Evolutionary conservation across 2,888 invertebrate species (phyloP), one percentile per base, ranked within the genome.

Genomic region (Panopea generosa): DNA sequence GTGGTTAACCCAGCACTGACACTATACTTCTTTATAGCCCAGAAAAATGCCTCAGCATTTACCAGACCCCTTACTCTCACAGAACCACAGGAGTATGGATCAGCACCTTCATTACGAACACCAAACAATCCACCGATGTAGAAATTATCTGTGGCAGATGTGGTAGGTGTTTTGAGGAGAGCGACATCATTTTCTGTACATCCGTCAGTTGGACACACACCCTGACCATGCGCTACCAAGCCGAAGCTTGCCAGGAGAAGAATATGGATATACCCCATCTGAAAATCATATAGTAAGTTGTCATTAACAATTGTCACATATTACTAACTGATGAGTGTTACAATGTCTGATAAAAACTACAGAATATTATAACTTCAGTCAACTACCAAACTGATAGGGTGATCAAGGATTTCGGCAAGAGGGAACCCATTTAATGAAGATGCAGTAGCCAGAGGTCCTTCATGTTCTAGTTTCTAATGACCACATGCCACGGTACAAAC

Each of bases 1-100:
- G 20, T 63, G 18, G 45, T 59, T 0, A 66, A 33, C 16, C 56
- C 59, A 22, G 71, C 56, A 0, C 59, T 27, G 0, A 49, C 52
- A n/a, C 65, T 52, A 60, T 84, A 89, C 40, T 83, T 82, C 18
- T 78, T 76, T 29, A 92, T 79, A 0, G 91, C 91, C 92, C 92
- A 93, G 18, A 92, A 84, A 72, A 93, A 92, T 3, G 93, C 92
- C 81, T 92, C 91, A 24, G 91, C 67, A 56, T 90, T 89, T 55
- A 92, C 87, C 49, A 92, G 78, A 1, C 91, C 91, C 2, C 82
- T 63, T 2, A 80, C 52, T 6, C 85, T 70, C 16, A 89, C 74
- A 2, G 60, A 60, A 1, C 85, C 81, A 57, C 90, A 89, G 0
- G 59, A 49, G 49, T 84, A 86, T 0, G 86, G 84, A 40, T 77